These are phyloP conservation scores for Peucedramus taeniatus DNA, from an alignment of 2,113 vertebrate species.

Conservation along the genomic window DNA sequence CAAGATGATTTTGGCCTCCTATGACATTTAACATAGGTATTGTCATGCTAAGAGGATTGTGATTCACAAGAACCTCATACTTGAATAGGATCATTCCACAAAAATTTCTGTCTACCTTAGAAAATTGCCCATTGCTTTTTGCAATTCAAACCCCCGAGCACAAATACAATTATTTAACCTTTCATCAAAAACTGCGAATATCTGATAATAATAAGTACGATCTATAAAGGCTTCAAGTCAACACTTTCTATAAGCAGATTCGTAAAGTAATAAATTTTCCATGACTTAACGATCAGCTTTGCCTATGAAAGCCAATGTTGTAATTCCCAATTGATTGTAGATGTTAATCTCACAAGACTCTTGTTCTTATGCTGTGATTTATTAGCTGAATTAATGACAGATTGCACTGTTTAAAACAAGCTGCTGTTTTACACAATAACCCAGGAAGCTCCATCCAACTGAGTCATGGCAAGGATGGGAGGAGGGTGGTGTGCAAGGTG, in stretches of 20 bases:
- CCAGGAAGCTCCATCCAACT: background rate
- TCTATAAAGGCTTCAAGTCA: slow-evolving; percentile 55
- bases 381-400: slow-evolving; percentile 74
- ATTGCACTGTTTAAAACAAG: slow-evolving; percentile 48
- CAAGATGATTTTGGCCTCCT: background rate
- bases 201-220: slow-evolving; percentile 19
- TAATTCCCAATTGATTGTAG: slow-evolving; percentile 76
- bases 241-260: slow-evolving; percentile 54
- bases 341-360: slow-evolving; percentile 72
- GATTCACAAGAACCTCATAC: background rate
- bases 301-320: slow-evolving; percentile 62
- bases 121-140: background rate
- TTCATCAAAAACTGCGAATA: slow-evolving; percentile 1
- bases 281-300: slow-evolving; percentile 61
- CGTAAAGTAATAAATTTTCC: slow-evolving; percentile 64
- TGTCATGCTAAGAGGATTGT: background rate
- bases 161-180: slow-evolving; percentile 33
- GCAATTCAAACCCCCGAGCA: background rate
- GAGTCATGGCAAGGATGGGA: slow-evolving; percentile 37
- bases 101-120: background rate
- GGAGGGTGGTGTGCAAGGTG: background rate
- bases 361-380: slow-evolving; percentile 69
- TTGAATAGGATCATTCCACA: background rate
- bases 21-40: background rate
- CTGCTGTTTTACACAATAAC: slow-evolving; percentile 59